phyloP scores from a whole-genome alignment of 2,888 invertebrate genomes.

The Cantharis rustica region DNA sequence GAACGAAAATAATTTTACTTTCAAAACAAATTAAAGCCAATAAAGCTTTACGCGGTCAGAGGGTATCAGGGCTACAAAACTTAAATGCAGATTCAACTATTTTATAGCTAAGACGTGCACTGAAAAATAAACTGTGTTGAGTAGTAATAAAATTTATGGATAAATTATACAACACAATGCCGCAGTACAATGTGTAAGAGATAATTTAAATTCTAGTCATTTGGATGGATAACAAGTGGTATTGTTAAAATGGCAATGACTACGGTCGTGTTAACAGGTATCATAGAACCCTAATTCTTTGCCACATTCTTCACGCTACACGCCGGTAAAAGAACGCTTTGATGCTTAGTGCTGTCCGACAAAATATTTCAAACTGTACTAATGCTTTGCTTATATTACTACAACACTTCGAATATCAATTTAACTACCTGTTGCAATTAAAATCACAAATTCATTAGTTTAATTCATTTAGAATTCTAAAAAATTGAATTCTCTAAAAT shows the following conservation, averaged over 20 bases:
- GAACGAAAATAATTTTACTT: conserved; percentile 30
- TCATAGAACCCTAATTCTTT: conserved; percentile 25
- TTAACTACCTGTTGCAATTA: not conserved
- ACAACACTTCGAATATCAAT: not conserved
- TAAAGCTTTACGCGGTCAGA: conserved; percentile 18
- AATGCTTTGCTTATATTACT: not conserved
- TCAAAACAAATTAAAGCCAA: conserved; percentile 29
- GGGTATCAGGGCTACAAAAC: conserved; percentile 31
- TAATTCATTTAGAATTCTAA: too few relatives aligned
- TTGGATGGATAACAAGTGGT: conserved; percentile 43
- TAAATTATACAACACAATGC: conserved; percentile 47
- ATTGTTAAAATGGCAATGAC: conserved; percentile 31
- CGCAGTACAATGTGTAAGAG: conserved; percentile 39
- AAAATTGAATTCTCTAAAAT: too few relatives aligned
- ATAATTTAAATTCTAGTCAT: conserved; percentile 49
- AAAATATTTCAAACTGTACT: conserved; percentile 7
- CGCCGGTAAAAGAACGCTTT: conserved; percentile 21
- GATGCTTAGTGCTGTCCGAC: conserved; percentile 14
- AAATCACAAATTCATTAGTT: not conserved
- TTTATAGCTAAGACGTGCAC: conserved; percentile 43
- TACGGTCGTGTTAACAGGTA: conserved; percentile 29
- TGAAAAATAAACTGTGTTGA: conserved; percentile 46
- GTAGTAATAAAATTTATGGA: conserved; percentile 45
- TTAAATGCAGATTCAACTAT: conserved; percentile 38
- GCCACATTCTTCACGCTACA: conserved; percentile 21